Evolutionary conservation across 2,113 vertebrate species (phyloP).

Genomic region (Turnix velox): DNA sequence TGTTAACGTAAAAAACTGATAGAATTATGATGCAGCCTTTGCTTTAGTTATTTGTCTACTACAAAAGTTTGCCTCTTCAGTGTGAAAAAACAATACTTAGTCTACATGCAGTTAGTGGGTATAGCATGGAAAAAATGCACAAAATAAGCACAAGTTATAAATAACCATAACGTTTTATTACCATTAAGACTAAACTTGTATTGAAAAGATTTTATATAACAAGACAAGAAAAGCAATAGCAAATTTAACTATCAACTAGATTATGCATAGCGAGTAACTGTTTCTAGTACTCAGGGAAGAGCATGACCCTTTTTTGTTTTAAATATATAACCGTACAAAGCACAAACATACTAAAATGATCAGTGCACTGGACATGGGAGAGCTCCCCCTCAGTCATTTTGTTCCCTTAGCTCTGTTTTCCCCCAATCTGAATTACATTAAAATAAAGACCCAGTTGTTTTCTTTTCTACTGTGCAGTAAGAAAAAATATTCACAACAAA

Average conservation of each 20-base stretch:
- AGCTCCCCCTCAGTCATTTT: conserved; percentile 92
- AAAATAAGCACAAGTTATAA: conserved; percentile 99
- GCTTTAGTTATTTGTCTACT: conserved; percentile 74
- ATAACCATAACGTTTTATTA: conserved; percentile 99
- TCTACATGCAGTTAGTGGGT: conserved; percentile 82
- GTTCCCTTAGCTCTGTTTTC: conserved; percentile 98
- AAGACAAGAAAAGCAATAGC: conserved; percentile 99
- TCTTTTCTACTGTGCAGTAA: conserved; percentile 87
- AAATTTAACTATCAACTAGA: conserved; percentile 99
- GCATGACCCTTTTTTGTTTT: conserved; percentile 94
- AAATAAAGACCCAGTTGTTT: conserved; percentile 83
- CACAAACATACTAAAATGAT: conserved; percentile 99
- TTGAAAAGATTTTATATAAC: conserved; percentile 99
- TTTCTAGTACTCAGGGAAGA: conserved; percentile 99
- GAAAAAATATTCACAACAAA: conserved; percentile 98
- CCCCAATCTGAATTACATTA: conserved; percentile 84
- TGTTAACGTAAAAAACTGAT: conserved; percentile 71
- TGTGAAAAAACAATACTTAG: conserved; percentile 78
- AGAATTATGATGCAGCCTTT: conserved; percentile 75
- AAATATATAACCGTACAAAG: conserved; percentile 99
- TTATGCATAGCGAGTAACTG: conserved; percentile 99
- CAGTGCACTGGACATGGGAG: conserved; percentile 99
- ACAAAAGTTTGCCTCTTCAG: conserved; percentile 74
- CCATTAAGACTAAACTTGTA: conserved; percentile 99
- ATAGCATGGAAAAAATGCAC: conserved; percentile 93